These are phyloP conservation scores for Melanotaenia duboulayi DNA, from an alignment of 2,113 vertebrate genomes.

Conservation along the genomic window DNA sequence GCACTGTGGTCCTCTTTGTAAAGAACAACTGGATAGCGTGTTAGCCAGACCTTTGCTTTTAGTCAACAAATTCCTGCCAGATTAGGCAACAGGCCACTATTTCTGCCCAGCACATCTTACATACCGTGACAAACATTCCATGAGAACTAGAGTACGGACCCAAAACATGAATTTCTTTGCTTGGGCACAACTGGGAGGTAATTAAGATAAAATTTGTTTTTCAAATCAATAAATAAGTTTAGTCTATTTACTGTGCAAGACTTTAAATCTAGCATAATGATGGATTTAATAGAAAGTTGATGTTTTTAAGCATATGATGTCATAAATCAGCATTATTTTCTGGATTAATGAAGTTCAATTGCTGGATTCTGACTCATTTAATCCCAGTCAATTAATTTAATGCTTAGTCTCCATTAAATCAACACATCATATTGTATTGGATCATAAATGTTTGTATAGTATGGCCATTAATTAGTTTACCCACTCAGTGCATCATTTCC, in stretches of 20 bases:
- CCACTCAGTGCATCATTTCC: neutral
- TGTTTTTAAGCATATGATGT: neutral
- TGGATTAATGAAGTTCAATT: neutral
- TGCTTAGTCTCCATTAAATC: too few species aligned
- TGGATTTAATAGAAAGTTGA: conserved; percentile 15
- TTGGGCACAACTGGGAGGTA: conserved; percentile 39
- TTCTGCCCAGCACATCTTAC: conserved; percentile 74
- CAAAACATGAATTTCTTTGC: conserved; percentile 35
- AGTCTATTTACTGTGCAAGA: conserved; percentile 25
- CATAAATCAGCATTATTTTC: too few species aligned
- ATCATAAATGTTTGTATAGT: conserved; percentile 19
- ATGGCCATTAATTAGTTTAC: conserved; percentile 9
- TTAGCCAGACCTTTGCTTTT: conserved; percentile 67
- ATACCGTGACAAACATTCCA: conserved; percentile 74
- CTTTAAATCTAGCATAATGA: conserved; percentile 14
- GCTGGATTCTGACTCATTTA: too few species aligned
- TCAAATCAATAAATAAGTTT: conserved; percentile 32
- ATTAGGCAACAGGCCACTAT: conserved; percentile 76
- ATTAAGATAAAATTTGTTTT: conserved; percentile 47
- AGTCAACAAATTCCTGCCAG: conserved; percentile 79
- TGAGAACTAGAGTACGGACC: conserved; percentile 69
- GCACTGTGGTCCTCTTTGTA: conserved; percentile 69
- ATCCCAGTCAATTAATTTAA: too few species aligned
- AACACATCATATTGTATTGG: neutral
- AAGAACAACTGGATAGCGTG: conserved; percentile 71